Conservation (phyloP, 2,888 invertebrate species). For the Crioceris asparagi region DNA sequence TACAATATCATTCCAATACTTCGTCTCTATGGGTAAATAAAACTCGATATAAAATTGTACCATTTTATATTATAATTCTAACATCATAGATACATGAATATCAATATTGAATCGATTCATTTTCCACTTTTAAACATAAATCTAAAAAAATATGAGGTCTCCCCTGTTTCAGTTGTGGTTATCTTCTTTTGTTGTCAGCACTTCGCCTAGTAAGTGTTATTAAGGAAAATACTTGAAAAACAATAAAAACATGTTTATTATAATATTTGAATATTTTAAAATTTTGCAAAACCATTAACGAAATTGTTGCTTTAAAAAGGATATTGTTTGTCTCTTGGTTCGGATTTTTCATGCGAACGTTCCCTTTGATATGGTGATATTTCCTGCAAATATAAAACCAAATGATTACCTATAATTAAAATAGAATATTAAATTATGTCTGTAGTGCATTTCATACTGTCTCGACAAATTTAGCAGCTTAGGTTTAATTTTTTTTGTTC, state of each 20-base stretch:
- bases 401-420: constrained; percentile 4
- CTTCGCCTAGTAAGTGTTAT: constrained; percentile 36
- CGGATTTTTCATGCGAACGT: constrained; percentile 64
- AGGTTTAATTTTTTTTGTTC: no score
- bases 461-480: constrained; percentile 1
- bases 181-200: constrained; percentile 39
- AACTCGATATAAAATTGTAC: no score
- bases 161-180: constrained; percentile 13
- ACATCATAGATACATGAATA: no score
- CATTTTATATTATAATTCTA: no score
- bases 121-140: no score
- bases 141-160: no score
- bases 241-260: constrained; percentile 3
- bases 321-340: constrained; percentile 75
- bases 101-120: no score
- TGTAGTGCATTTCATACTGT: no score
- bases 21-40: no score
- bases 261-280: constrained; percentile 2
- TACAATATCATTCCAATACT: no score
- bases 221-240: constrained; percentile 31
- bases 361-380: constrained; percentile 64
- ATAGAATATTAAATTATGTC: constrained; percentile 1
- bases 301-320: constrained; percentile 44
- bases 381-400: constrained; percentile 47
- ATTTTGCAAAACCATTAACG: background rate